Conservation (phyloP, 2,797 vertebrate species). For the Ispidina picta region DNA sequence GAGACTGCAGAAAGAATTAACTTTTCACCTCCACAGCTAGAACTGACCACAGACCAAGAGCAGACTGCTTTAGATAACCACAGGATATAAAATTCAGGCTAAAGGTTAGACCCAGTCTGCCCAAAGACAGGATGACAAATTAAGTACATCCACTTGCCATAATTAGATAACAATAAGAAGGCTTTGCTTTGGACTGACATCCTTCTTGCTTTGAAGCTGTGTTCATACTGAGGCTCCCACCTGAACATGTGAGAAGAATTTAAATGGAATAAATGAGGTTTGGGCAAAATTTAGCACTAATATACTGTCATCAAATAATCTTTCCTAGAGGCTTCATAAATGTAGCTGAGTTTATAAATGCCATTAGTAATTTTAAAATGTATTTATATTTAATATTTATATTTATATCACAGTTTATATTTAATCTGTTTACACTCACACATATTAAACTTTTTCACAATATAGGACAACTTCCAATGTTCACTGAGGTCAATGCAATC, state of each 20-base stretch:
- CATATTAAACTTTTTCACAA: neutral
- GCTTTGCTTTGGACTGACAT: neutral
- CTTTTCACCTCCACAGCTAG: conserved; percentile 21
- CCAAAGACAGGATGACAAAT: conserved; percentile 38
- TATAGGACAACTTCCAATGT: conserved; percentile 18
- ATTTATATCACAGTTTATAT: neutral
- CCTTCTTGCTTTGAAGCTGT: neutral
- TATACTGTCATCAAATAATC: neutral
- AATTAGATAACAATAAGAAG: neutral
- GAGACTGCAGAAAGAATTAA: conserved; percentile 11
- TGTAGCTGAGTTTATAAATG: neutral
- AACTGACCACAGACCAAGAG: conserved; percentile 14
- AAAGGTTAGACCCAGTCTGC: conserved; percentile 33
- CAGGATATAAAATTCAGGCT: neutral
- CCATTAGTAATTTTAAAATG: neutral
- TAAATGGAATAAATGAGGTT: neutral
- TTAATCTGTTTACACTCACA: conserved; percentile 23
- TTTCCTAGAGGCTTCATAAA: neutral
- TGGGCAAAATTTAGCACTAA: neutral
- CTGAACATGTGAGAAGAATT: neutral
- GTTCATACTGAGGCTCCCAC: neutral
- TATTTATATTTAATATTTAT: neutral
- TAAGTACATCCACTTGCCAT: neutral
- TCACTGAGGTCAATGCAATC: neutral
- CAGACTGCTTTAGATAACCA: conserved; percentile 41